phyloP scores from a whole-genome alignment of 53 echinoderm and acorn worm genomes.

The Echinometra lucunter region DNA sequence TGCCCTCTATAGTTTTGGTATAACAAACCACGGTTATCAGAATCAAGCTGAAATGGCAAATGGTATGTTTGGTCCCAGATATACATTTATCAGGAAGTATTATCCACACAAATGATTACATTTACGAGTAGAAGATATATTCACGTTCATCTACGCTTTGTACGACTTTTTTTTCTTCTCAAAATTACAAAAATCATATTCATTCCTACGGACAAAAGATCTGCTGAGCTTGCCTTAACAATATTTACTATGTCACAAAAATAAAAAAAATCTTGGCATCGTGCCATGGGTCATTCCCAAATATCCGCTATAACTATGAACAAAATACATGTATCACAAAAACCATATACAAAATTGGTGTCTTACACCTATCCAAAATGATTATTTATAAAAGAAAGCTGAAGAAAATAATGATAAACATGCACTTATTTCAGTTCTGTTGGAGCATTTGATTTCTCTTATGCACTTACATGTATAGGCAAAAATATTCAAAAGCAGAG shows the following conservation, averaged over 20 bases:
- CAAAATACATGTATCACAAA: conserved; percentile 6
- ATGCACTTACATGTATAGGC: not conserved
- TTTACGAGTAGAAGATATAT: not conserved
- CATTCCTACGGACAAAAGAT: not conserved
- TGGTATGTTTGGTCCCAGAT: conserved; percentile 2
- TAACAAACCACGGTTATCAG: not conserved
- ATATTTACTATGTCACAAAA: not conserved
- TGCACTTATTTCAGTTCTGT: conserved; percentile 41
- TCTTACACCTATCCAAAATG: not conserved
- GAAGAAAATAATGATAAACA: not conserved
- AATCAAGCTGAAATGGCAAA: not conserved
- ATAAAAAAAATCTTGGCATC: not conserved
- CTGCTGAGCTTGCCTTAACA: not conserved
- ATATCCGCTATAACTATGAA: not conserved
- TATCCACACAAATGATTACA: not conserved
- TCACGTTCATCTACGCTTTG: not conserved
- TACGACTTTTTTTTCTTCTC: not conserved
- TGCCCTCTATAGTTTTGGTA: not conserved
- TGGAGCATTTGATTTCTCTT: not conserved
- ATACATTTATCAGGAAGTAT: not conserved
- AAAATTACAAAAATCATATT: not conserved
- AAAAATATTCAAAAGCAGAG: conserved; percentile 48
- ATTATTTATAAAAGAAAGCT: not conserved
- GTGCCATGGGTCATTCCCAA: not conserved
- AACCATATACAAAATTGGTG: not conserved